phyloP scores from a whole-genome alignment of 2,113 vertebrate genomes.

The Enhydra lutris region DNA sequence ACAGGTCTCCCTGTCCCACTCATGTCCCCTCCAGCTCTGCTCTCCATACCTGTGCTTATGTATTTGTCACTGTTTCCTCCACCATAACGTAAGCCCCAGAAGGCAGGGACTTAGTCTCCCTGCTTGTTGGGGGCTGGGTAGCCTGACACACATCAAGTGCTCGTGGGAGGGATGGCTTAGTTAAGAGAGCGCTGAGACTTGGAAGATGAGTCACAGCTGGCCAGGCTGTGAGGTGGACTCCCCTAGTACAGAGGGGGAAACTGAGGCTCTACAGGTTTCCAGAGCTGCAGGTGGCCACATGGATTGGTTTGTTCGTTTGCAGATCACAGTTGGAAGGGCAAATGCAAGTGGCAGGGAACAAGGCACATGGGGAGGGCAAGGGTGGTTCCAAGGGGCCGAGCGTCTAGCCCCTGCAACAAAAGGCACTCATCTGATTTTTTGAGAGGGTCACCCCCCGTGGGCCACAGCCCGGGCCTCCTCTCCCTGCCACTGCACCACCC shows the following conservation, averaged over 20 bases:
- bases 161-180: not conserved
- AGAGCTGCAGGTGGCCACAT: not conserved
- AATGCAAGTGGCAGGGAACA: not conserved
- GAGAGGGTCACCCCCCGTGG: not conserved
- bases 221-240: not conserved
- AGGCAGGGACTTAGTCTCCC: not conserved
- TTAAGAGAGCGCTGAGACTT: not conserved
- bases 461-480: not conserved
- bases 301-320: not conserved
- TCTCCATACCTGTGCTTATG: not conserved
- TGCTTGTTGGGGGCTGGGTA: not conserved
- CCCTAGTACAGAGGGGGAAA: not conserved
- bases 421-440: not conserved
- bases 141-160: not conserved
- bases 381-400: not conserved
- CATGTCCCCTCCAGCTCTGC: not conserved
- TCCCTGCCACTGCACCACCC: not conserved
- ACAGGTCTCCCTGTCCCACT: not conserved
- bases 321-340: not conserved
- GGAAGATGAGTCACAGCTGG: rapidly evolving
- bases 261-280: not conserved
- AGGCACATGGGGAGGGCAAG: not conserved
- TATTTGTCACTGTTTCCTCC: not conserved
- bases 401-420: rapidly evolving
- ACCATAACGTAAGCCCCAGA: not conserved